Evolutionary conservation across 2,113 vertebrate genomes (phyloP).

Genomic region (Pogona vitticeps): DNA sequence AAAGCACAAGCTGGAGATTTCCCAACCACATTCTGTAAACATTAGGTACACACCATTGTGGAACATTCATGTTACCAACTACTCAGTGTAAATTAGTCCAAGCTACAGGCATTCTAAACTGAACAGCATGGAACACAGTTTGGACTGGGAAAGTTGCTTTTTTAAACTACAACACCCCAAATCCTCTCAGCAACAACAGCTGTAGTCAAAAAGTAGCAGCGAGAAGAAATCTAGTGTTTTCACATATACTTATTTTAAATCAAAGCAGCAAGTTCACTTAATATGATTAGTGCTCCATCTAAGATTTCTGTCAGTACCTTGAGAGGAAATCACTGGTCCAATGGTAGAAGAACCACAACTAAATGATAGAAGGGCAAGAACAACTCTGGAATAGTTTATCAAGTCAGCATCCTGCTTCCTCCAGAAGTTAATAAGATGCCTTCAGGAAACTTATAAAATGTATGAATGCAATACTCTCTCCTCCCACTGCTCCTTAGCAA

Average conservation of each 20-base stretch:
- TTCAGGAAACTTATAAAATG: not conserved
- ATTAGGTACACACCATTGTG: not conserved
- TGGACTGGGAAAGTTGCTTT: not conserved
- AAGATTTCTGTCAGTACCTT: not conserved
- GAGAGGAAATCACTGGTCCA: not conserved
- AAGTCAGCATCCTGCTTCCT: not conserved
- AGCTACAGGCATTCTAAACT: not conserved
- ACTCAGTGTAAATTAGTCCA: not conserved
- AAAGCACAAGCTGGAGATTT: slow-evolving; percentile 3
- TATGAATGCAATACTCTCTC: not conserved
- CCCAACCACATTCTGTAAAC: slow-evolving; percentile 58
- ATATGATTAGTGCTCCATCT: not conserved
- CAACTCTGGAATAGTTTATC: not conserved
- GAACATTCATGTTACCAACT: not conserved
- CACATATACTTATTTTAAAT: not conserved
- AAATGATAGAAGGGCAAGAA: not conserved
- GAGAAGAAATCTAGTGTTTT: not conserved
- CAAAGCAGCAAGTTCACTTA: not conserved
- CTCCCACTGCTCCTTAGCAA: not conserved
- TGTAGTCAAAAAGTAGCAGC: not conserved
- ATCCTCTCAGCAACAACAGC: not conserved
- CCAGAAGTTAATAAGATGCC: not conserved
- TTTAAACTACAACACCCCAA: not conserved
- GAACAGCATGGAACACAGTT: not conserved
- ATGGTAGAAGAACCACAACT: not conserved